Evolutionary conservation across 2,113 vertebrate genomes (phyloP).

Genomic region (Amazona vittata): DNA sequence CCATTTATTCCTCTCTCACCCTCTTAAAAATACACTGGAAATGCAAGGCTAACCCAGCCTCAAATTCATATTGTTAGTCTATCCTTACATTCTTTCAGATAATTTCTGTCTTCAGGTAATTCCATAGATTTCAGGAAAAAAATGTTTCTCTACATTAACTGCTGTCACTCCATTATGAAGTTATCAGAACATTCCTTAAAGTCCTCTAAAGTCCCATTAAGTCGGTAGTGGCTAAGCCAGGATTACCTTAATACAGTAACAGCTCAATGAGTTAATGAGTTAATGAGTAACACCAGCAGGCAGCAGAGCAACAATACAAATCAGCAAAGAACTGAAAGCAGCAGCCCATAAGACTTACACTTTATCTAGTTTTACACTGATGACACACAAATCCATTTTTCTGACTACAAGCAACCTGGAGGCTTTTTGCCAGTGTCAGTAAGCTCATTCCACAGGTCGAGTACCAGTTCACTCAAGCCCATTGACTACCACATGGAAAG

Average conservation of each 20-base stretch:
- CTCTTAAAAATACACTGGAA: background rate
- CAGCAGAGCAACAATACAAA: background rate
- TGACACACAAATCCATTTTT: background rate
- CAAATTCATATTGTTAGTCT: background rate
- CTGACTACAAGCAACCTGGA: background rate
- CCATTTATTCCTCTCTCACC: background rate
- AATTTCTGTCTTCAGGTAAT: rapidly evolving
- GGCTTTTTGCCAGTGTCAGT: background rate
- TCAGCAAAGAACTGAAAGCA: background rate
- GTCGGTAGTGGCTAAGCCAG: background rate
- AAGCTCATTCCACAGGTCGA: background rate
- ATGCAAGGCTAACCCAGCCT: background rate
- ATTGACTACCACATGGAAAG: background rate
- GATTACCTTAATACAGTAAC: background rate
- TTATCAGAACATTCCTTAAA: background rate
- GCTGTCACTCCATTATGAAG: background rate
- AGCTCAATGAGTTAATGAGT: background rate
- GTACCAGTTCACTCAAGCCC: background rate
- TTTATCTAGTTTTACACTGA: background rate
- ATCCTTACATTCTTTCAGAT: background rate
- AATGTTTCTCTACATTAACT: background rate
- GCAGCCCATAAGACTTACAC: background rate
- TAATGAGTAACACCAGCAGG: background rate
- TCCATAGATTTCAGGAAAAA: background rate
- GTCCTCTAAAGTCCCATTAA: background rate